Evolutionary conservation across 1,140 invertebrate species (phyloP), one percentile per base, ranked within the genome.

Genomic region (Mactra quadrangularis): DNA sequence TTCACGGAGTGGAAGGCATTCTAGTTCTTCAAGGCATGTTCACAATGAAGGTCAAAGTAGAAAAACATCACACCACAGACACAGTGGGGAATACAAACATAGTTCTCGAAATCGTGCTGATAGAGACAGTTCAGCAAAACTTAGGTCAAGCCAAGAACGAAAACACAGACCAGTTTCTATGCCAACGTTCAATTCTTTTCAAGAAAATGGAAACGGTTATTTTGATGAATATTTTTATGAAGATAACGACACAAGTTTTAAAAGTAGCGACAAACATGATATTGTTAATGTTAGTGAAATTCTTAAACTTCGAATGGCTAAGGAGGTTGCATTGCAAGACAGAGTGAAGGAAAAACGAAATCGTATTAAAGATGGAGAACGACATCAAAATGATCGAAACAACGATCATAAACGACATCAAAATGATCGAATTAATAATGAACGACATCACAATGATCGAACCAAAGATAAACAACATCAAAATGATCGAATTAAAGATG

Each of bases 211-310:
- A 35, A 59, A 62, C 22, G 72, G 57, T 60, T 79, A 79, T 47
- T 79, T 50, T 59, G 77, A 79, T 31, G 60, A 79, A 41, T 79
- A 79, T 45, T 79, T 79, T 35, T 79, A 66, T 33, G 77, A 79
- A n/a, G 77, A 79, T 9, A 52, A n/a, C 1, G 47, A 79, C 38
- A 64, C n/a, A 68, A 31, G 31, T 11, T 66, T 70, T 25, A 31
- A 17, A 19, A 52, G n/a, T 7, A 55, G 27, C 11, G 22, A 41
- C 3, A 35, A 68, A 22, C 22, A 55, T 29, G 52, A 70, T 33
- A 64, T 79, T 53, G 33, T 79, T 27, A 79, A 79, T 50, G 77
- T 79, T 27, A 13, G 41, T 13, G 77, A 79, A 59, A 79, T 79
- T 53, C 19, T 79, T 31, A 70, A 59, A 33, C n/a, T 70, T 7